These are phyloP conservation scores for Theretra japonica DNA, from an alignment of 2,888 invertebrate species.

Conservation along the genomic window DNA sequence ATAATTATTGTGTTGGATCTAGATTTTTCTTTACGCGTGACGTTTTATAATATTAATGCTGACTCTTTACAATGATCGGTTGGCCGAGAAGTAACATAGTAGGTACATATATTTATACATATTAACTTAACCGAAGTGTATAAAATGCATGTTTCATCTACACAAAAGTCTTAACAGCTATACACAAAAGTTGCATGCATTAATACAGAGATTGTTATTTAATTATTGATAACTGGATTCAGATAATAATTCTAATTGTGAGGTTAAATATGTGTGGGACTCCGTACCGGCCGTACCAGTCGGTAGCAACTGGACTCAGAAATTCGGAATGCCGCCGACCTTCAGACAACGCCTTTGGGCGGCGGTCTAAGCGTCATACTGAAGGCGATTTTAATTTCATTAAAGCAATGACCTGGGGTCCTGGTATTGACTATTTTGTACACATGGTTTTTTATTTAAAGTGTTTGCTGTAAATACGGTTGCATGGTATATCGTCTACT, in stretches of 20 bases:
- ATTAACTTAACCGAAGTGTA: neutral
- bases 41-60: too few species aligned
- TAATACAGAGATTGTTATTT: neutral
- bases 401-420: too few species aligned
- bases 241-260: constrained; percentile 33
- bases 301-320: constrained; percentile 62
- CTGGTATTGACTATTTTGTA: too few species aligned
- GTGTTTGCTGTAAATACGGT: too few species aligned
- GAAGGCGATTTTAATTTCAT: constrained; percentile 38
- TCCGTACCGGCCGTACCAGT: constrained; percentile 66
- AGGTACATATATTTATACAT: neutral
- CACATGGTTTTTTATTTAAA: too few species aligned
- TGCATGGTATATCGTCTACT: too few species aligned
- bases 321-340: constrained; percentile 80
- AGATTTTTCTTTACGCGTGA: too few species aligned
- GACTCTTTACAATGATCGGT: too few species aligned
- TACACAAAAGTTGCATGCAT: neutral
- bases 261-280: constrained; percentile 43
- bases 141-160: neutral
- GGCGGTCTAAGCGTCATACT: constrained; percentile 41
- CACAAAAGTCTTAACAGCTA: neutral
- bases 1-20: too few species aligned
- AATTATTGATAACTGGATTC: constrained; percentile 1
- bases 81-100: too few species aligned
- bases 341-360: constrained; percentile 64